Base-by-base conservation (phyloP, 1,140 invertebrate species). In the Drosophila quadrilineata region DNA sequence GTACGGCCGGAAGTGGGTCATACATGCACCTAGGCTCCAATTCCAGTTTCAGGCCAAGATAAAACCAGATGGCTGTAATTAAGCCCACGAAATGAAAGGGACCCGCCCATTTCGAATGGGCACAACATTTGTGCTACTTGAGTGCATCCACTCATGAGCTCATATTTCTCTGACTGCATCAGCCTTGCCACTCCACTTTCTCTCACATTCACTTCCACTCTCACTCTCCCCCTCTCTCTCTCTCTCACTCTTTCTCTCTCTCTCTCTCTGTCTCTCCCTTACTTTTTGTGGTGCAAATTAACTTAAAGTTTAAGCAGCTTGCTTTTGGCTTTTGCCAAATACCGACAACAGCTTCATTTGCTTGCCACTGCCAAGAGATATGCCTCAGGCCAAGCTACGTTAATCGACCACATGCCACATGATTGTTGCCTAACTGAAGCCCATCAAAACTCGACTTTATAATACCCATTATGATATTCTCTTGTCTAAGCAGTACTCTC, bases 1-100 rank as follows among this genome's bases (percentile, higher is more conserved):
- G 79, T 85, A 58, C 48, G 35, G 26, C 77, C 79, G 77, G 77
- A 84, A 71, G 77, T 84, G 79, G 77, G 77, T 84, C 79, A 84
- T 74, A 80, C 77, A 85, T 74, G 74, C 56, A 69, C 21, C 28
- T 36, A 50, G 49, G 40, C 31, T 36, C 63, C 68, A 50, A 54
- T 62, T 68, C 19, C 53, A 64, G 54, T 43, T 64, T 38, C 54
- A 57, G 56, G 31, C 49, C 60, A 70, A 74, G 74, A 84, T 79
- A 84, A 84, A 85, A 70, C 46, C 52, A 33, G 43, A 48, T 60
- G 73, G 48, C 74, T 71, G 77, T 85, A 85, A 84, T 84, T 84
- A 84, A 85, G 79, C 58, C 53, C 57, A 53, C 75, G 40, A 49
- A 54, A 71, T 45, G 68, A 63, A 33, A 21, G 6, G n/a, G n/a